Conservation (phyloP, 1,140 invertebrate genomes). For the Colletes gigas region DNA sequence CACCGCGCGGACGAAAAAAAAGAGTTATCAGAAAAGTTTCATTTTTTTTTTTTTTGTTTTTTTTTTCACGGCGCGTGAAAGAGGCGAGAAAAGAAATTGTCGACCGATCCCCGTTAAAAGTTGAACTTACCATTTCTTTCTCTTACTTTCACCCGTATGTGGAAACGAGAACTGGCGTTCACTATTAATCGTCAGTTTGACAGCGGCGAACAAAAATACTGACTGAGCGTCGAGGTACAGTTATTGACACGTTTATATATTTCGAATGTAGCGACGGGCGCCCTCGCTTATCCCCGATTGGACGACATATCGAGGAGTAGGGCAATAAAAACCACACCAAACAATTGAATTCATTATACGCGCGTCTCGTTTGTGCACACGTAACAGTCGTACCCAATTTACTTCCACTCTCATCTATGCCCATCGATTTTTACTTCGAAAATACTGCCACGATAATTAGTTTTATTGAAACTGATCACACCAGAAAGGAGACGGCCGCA, state of each 20-base stretch:
- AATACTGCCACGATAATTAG: constrained; percentile 55
- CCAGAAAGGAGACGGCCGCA: constrained; percentile 48
- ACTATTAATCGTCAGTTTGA: constrained; percentile 46
- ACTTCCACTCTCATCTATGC: constrained; percentile 56
- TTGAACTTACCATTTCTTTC: constrained; percentile 27
- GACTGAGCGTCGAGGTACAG: constrained; percentile 58
- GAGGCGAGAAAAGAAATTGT: not conserved
- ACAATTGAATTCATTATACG: constrained; percentile 67
- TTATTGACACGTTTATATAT: constrained; percentile 69
- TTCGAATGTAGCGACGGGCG: constrained; percentile 62
- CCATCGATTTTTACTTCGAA: constrained; percentile 63
- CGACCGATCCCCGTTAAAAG: not conserved
- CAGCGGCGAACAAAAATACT: constrained; percentile 52
- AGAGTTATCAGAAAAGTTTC: no score
- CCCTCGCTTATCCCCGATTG: constrained; percentile 58
- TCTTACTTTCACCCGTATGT: not conserved
- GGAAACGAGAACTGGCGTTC: constrained; percentile 12
- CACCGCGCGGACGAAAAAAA: no score
- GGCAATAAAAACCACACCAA: constrained; percentile 58
- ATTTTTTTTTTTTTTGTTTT: not conserved
- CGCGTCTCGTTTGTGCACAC: constrained; percentile 52
- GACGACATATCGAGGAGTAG: constrained; percentile 56
- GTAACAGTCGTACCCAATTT: constrained; percentile 62
- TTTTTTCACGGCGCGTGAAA: not conserved
- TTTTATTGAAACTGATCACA: constrained; percentile 64